Evolutionary conservation across 2,797 vertebrate genomes (phyloP), one percentile per base, ranked within the genome.

Genomic region (Spheniscus humboldti): DNA sequence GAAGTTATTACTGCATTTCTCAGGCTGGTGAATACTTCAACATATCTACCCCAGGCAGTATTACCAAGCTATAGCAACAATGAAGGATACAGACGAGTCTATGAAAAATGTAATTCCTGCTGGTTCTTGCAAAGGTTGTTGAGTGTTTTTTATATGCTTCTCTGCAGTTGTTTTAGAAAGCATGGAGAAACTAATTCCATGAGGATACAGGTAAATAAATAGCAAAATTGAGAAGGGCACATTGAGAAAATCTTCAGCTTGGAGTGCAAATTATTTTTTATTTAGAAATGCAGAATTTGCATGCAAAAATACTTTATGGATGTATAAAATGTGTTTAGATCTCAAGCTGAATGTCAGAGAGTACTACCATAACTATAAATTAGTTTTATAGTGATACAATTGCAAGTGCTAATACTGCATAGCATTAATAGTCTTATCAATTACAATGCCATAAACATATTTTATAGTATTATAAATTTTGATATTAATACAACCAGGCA

Each of bases 391-490:
- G 62, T n/a, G 93, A 84, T 92, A 87, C 81, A 96, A 94, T 88
- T 95, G 24, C 25, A 93, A 55, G 64, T 79, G 43, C 62, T 95
- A 94, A 81, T 66, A 87, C 62, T 85, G 81, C 71, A 59, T 72
- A 96, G 62, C 68, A 91, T 89, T 96, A 97, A 96, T 76, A 95
- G 52, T 84, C 37, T 95, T 97, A 94, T 93, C 92, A 97, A 96
- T 95, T 97, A 95, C 20, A 91, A 56, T 83, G 63, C 25, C 66
- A 91, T 95, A 96, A 97, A 97, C 43, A 81, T 95, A 90, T 75
- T 95, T 97, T 92, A 97, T 66, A 57, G 63, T 23, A 81, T 76
- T 68, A 86, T 97, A 94, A 94, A 96, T 95, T 94, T 89, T 96
- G 64, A 95, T 87, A 96, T 86, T 88, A 96, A 94, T 77, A 62